Base-by-base conservation (phyloP, 2,888 invertebrate species). In the Cephus pulcher region DNA sequence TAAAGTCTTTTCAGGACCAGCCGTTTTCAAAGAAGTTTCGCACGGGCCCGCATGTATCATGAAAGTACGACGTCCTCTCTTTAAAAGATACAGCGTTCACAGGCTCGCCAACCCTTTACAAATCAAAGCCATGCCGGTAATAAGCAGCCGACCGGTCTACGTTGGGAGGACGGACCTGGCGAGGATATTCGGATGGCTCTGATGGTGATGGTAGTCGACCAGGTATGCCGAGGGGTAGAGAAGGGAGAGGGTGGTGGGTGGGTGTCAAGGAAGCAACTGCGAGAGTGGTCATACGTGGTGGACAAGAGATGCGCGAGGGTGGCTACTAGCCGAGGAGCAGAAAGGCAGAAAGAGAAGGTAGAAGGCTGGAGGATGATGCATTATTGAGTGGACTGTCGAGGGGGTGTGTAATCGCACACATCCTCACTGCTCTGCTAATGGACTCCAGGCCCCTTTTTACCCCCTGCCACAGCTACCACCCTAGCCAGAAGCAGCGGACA, bases 51-150 rank as follows among this genome's bases (percentile, higher is more conserved):
- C 83, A 86, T 84, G 85, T 85, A 84, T 87, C 84, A 88, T 86
- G 86, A 88, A 89, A 86, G 87, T 86, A 79, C 78, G 81, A 76
- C 79, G 70, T 83, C 79, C 80, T 80, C 86, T 87, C 88, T 89
- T 88, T 88, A 86, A 88, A 88, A 85, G 86, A 85, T 79, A 84
- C 83, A 87, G 86, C 78, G 76, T 88, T 86, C 86, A 86, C 84
- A 82, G 84, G 80, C 82, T 82, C 80, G 82, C 83, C 83, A 82
- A 81, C 87, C 86, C 88, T 89, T 88, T 87, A 87, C 89, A 89
- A 91, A 91, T 91, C 90, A 91, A 91, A 91, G 91, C 89, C 86
- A 82, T 83, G 85, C 80, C 85, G 84, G 88, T 91, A 91, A 91
- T 90, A 90, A 90, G 90, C 89, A 87, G 82, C 85, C 84, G 79